Base-by-base conservation (phyloP, 1,140 invertebrate genomes). In the Mamestra configurata region DNA sequence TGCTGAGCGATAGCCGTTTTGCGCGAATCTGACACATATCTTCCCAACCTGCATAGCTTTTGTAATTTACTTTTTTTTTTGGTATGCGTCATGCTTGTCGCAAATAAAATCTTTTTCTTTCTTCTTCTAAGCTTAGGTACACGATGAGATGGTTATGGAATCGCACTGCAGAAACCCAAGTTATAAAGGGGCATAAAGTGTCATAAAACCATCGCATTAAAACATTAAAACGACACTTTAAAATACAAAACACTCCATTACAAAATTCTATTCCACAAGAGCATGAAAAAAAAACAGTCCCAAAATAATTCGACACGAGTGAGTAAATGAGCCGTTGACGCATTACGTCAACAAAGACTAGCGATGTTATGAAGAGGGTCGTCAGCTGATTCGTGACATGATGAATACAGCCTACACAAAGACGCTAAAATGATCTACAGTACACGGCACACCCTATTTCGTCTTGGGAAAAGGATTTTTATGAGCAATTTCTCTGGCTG, bases 271-370 rank as follows among this genome's bases (percentile, higher is more conserved):
- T 40, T 11, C 10, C 55, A 31, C 55, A 35, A 7, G n/a, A 43
- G 18, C 7, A 8, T 43, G 24, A 43, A 66, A 64, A 66, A 68
- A 24, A 13, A 8, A 18, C 37, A 18, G 10, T 20, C 35, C 18
- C 61, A 22, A 51, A 73, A 57, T 24, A 55, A 72, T 72, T 53
- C 35, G 46, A 15, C 11, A 15, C 11, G 18, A 73, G 5, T 20
- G 27, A 59, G 53, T 73, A 57, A 73, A 73, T 73, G 71, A 73
- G 71, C 71, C 71, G 71, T 73, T 59, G 71, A 73, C 71, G 53
- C 71, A 73, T 59, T 59, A 73, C 31, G 35, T 57, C 71, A 73
- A 73, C 71, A 73, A 73, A 59, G 53, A 18, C 46, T 35, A 6
- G 37, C 68, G 13, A 71, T 15, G 6, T 71, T 57, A 73, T 43